Conservation (phyloP, 2,797 vertebrate species). For the Dryobates pubescens region DNA sequence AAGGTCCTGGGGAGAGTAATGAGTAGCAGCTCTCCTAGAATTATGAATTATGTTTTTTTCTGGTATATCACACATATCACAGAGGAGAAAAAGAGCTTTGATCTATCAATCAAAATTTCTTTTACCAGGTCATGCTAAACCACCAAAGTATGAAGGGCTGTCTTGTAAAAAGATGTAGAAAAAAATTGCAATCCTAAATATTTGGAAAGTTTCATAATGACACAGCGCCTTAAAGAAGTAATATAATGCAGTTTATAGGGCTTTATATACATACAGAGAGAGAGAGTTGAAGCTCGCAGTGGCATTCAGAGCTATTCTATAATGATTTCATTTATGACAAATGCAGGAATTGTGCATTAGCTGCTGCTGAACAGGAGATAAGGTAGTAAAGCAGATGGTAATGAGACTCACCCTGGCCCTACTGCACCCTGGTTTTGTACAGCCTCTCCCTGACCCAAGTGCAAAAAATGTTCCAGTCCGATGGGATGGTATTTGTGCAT, state of each 20-base stretch:
- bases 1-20: slow-evolving; percentile 7
- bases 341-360: background rate
- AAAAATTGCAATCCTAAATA: background rate
- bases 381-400: background rate
- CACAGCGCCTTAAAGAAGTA: background rate
- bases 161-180: background rate
- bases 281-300: background rate
- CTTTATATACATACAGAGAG: background rate
- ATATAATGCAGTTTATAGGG: background rate
- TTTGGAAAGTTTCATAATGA: background rate
- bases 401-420: background rate
- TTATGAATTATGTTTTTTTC: background rate
- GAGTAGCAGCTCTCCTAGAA: background rate
- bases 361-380: background rate
- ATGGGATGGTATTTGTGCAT: background rate
- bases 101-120: background rate
- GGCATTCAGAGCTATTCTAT: background rate
- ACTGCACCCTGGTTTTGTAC: background rate
- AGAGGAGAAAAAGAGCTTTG: background rate
- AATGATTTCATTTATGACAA: background rate
- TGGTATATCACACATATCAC: background rate
- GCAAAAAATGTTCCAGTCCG: background rate
- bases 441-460: background rate
- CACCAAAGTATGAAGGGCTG: background rate
- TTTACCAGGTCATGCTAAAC: background rate